A percentile compares a stretch with the other conserved stretches of the same genome.
These are phyloP conservation scores for Ochlodes sylvanus DNA, from an alignment of 2,888 invertebrate genomes.

Conservation along the genomic window DNA sequence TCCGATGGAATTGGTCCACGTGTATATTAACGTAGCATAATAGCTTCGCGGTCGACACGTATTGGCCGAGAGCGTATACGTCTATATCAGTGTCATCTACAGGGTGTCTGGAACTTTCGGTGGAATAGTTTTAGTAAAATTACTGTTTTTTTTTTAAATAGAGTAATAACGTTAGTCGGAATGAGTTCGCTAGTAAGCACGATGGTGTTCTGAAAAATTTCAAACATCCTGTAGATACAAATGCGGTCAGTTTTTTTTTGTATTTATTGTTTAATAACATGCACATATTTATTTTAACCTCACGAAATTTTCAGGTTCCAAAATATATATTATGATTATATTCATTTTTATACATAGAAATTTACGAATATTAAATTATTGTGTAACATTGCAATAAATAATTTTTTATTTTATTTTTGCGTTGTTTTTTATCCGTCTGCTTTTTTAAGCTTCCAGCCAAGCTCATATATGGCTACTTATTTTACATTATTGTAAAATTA, in stretches of 20 bases:
- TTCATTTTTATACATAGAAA: conserved; percentile 27
- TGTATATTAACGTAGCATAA: conserved; percentile 25
- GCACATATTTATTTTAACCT: conserved; percentile 18
- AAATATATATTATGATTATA: conserved; percentile 10
- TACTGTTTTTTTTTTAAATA: too few species aligned
- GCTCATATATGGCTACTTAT: too few species aligned
- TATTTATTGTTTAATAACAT: conserved; percentile 3
- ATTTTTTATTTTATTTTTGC: conserved; percentile 25
- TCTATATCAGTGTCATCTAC: conserved; percentile 6
- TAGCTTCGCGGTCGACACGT: background rate
- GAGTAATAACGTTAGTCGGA: too few species aligned
- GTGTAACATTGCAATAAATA: conserved; percentile 31
- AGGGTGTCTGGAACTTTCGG: conserved; percentile 6
- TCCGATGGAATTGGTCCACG: conserved; percentile 13
- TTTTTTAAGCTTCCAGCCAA: background rate
- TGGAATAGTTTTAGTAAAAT: background rate
- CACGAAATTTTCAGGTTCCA: conserved; percentile 5
- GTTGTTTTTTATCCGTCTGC: conserved; percentile 11
- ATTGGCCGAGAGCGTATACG: background rate
- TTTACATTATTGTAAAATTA: too few species aligned
- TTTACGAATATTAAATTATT: conserved; percentile 33
- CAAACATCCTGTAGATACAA: background rate
- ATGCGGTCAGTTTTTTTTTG: background rate
- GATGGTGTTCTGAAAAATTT: background rate
- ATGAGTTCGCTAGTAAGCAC: too few species aligned